Conservation (phyloP, 1,140 invertebrate species). For the Melipona quadrifasciata region DNA sequence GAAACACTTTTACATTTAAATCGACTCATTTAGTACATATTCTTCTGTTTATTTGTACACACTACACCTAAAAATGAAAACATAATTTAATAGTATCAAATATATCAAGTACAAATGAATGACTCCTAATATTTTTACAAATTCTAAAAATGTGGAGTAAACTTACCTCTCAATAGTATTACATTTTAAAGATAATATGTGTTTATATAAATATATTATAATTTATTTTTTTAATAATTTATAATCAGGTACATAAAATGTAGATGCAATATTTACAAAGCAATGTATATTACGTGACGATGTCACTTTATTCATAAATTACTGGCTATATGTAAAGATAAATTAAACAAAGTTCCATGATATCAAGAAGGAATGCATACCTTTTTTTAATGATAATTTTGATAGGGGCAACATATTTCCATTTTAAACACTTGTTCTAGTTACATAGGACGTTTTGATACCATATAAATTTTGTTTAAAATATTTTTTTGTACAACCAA, state of each 20-base stretch:
- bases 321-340: too few species aligned
- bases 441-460: too few species aligned
- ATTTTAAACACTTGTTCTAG: too few species aligned
- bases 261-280: neutral
- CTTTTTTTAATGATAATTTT: too few species aligned
- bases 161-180: constrained; percentile 27
- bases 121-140: neutral
- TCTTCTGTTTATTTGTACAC: constrained; percentile 43
- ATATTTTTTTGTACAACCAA: too few species aligned
- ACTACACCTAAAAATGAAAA: constrained; percentile 47
- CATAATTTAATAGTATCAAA: constrained; percentile 2
- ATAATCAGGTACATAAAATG: neutral
- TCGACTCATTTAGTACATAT: constrained; percentile 52
- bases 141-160: neutral
- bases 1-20: constrained; percentile 9
- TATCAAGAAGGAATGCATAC: too few species aligned
- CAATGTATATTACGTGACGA: too few species aligned
- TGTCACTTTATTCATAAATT: too few species aligned
- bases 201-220: neutral
- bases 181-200: neutral
- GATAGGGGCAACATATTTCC: too few species aligned
- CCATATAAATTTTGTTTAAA: too few species aligned
- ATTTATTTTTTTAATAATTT: neutral
- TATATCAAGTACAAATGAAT: neutral
- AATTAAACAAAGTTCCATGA: too few species aligned